These are phyloP conservation scores for Pitangus sulphuratus DNA, from an alignment of 2,797 vertebrate genomes.

Conservation along the genomic window DNA sequence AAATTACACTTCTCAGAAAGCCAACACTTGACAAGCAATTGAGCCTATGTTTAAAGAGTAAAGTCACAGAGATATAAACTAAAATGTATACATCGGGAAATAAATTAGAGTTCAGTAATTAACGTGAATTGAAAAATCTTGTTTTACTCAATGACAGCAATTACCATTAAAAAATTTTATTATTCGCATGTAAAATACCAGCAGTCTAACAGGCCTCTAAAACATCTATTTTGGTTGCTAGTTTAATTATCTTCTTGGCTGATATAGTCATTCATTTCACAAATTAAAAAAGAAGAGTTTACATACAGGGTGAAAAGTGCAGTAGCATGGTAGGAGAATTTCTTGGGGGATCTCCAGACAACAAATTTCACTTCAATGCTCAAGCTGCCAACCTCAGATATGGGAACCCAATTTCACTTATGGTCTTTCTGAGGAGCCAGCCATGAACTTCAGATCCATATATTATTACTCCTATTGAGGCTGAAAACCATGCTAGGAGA, in stretches of 20 bases:
- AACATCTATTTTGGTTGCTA: background rate
- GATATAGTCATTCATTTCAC: background rate
- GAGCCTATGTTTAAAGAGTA: background rate
- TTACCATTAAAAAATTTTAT: constrained; percentile 17
- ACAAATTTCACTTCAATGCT: background rate
- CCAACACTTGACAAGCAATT: background rate
- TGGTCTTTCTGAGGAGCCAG: background rate
- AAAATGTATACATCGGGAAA: background rate
- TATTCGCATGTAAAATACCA: constrained; percentile 30
- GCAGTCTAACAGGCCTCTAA: constrained; percentile 6
- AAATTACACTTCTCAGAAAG: background rate
- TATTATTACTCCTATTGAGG: background rate
- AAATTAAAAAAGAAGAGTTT: constrained; percentile 9
- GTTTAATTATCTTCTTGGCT: constrained; percentile 46
- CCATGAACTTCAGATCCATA: background rate
- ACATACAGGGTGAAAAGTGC: background rate
- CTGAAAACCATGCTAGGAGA: background rate
- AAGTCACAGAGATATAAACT: background rate
- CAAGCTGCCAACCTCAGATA: background rate
- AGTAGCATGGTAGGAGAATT: background rate
- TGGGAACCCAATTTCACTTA: background rate
- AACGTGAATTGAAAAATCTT: constrained; percentile 27
- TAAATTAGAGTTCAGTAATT: constrained; percentile 15
- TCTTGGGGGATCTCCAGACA: background rate
- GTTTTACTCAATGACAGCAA: constrained; percentile 33